These are phyloP conservation scores for Paramuricea clavata DNA, from an alignment of 92 coral and sea anemone genomes.

Conservation along the genomic window DNA sequence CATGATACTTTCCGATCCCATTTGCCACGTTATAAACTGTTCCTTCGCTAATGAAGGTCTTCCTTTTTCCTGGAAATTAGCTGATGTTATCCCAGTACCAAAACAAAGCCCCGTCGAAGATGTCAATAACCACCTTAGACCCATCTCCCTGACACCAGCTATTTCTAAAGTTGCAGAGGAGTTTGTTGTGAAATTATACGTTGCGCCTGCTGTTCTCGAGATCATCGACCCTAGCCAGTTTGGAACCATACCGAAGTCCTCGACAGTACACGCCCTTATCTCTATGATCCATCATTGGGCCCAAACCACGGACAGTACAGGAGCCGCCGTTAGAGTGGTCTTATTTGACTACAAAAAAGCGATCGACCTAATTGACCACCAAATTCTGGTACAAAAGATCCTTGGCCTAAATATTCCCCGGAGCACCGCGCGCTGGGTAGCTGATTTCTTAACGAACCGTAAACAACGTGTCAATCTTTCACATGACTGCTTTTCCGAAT, in stretches of 20 bases:
- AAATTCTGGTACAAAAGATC: neutral
- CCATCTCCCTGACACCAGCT: neutral
- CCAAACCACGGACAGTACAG: neutral
- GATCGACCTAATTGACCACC: neutral
- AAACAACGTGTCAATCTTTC: conserved; percentile 14
- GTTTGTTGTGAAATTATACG: neutral
- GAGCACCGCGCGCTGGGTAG: conserved; percentile 20
- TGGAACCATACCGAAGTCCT: conserved; percentile 11
- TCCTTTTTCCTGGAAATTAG: conserved; percentile 9
- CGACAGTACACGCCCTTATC: conserved; percentile 8
- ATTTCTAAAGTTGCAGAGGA: conserved; percentile 15
- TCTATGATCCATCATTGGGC: conserved; percentile 1
- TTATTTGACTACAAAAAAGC: conserved; percentile 1
- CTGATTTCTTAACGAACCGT: conserved; percentile 8
- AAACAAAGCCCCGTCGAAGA: neutral
- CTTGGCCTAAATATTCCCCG: neutral
- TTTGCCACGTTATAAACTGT: neutral
- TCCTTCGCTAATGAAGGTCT: neutral
- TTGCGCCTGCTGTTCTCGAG: conserved; percentile 4
- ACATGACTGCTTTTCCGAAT: neutral
- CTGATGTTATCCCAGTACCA: conserved; percentile 8
- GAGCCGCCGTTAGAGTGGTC: neutral
- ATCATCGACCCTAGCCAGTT: conserved; percentile 24
- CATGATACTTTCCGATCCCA: neutral
- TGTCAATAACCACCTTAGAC: neutral